Evolutionary conservation across 2,113 vertebrate species (phyloP), one percentile per base, ranked within the genome.

Genomic region (Sakesphorus luctuosus): DNA sequence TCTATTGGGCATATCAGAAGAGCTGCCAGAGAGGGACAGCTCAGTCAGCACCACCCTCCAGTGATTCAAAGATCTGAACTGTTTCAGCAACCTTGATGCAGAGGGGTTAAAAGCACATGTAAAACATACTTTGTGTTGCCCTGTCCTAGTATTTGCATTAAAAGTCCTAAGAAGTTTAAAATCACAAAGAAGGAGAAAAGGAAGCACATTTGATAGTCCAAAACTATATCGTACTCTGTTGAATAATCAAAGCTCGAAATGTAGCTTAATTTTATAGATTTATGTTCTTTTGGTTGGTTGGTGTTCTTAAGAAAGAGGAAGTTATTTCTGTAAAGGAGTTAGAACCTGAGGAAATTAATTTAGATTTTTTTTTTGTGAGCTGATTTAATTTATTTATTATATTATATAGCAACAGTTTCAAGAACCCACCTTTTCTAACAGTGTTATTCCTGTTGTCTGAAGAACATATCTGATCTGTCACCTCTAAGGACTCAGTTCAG

Each of bases 101-200:
- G 86, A 89, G 86, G 93, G 72, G 78, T 96, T 93, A 89, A 90
- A 95, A 94, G 73, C 85, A 84, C 58, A 18, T 65, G 87, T 78
- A 72, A 90, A 89, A 69, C 46, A 44, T 73, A 84, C 69, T 84
- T 71, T 82, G 36, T 72, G 47, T 50, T 78, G 56, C 36, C 47
- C 40, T 84, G 52, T 86, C 56, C 68, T 89, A 38, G 25, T 46
- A 75, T 66, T 80, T 84, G 58, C n/a, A 44, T 84, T 95, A 61
- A 68, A 95, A 92, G 53, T 95, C 79, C 93, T 90, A 92, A 88
- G 79, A 85, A 93, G 58, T 94, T 87, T 86, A 72, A 90, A 90
- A 71, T 66, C 73, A 38, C 87, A 65, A 84, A 93, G 52, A 58
- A 78, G 59, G 49, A 83, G 78, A 63, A 87, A 87, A 93, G 55